Percentiles rank a stretch among this genome's conserved stretches.
phyloP scores from a whole-genome alignment of 2,113 vertebrate genomes.

The Marmota monax region DNA sequence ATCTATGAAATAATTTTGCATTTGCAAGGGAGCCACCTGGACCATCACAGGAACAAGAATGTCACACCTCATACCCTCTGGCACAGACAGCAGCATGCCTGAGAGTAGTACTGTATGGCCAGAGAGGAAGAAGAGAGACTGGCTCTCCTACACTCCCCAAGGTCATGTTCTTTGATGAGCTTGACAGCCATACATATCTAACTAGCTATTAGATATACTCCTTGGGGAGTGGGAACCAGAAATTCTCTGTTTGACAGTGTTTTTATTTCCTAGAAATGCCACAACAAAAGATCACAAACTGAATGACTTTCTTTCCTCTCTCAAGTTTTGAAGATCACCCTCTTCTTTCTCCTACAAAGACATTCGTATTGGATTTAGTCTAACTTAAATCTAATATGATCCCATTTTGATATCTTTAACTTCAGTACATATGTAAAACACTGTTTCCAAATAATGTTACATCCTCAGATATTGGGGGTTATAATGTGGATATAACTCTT shows the following conservation, averaged over 20 bases:
- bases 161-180: background rate
- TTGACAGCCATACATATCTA: no score
- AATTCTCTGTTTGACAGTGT: background rate
- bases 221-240: background rate
- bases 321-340: background rate
- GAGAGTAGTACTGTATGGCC: background rate
- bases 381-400: background rate
- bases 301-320: background rate
- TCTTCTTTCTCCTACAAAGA: background rate
- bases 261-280: background rate
- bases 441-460: background rate
- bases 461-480: background rate
- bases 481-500: no score
- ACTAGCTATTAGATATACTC: background rate
- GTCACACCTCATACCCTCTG: no score
- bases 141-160: background rate
- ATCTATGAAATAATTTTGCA: no score
- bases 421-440: background rate
- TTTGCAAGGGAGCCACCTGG: background rate
- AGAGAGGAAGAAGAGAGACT: background rate
- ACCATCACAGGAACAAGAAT: background rate
- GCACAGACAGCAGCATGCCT: background rate
- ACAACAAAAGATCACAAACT: background rate
- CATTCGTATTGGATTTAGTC: background rate
- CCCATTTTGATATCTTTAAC: background rate